phyloP scores from a whole-genome alignment of 2,797 vertebrate species.

The Sandelia bainsii region DNA sequence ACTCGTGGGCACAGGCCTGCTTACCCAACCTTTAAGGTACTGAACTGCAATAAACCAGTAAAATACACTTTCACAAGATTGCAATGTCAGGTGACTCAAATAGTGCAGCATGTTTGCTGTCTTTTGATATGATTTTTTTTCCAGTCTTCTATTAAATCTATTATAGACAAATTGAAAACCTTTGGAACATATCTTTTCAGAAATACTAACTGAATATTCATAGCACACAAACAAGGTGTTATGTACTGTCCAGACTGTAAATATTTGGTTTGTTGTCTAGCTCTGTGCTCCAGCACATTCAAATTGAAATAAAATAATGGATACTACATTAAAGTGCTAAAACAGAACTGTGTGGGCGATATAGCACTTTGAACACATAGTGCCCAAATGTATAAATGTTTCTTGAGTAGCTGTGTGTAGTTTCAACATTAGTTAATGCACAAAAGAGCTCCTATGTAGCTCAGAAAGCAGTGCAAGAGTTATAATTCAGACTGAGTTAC shows the following conservation, averaged over 20 bases:
- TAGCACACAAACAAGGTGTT: neutral
- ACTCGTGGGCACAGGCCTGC: constrained; percentile 37
- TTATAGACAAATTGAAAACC: neutral
- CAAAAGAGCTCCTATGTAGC: neutral
- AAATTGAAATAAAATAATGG: neutral
- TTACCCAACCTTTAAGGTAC: constrained; percentile 34
- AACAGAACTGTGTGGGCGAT: neutral
- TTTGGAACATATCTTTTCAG: neutral
- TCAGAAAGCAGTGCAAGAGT: neutral
- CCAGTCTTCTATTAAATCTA: neutral
- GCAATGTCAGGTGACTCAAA: neutral
- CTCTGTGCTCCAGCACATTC: neutral
- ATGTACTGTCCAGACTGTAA: neutral
- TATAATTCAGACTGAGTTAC: neutral
- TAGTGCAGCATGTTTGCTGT: neutral
- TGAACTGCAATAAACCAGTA: constrained; percentile 24
- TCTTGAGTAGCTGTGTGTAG: neutral
- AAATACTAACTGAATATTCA: neutral
- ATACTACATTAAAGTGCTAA: neutral
- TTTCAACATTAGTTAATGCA: neutral
- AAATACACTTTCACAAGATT: neutral
- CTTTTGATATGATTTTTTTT: neutral
- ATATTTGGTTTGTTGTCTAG: neutral
- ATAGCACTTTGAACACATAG: neutral
- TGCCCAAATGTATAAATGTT: neutral